phyloP scores from a whole-genome alignment of 2,797 vertebrate species.

The Remorina albescens region DNA sequence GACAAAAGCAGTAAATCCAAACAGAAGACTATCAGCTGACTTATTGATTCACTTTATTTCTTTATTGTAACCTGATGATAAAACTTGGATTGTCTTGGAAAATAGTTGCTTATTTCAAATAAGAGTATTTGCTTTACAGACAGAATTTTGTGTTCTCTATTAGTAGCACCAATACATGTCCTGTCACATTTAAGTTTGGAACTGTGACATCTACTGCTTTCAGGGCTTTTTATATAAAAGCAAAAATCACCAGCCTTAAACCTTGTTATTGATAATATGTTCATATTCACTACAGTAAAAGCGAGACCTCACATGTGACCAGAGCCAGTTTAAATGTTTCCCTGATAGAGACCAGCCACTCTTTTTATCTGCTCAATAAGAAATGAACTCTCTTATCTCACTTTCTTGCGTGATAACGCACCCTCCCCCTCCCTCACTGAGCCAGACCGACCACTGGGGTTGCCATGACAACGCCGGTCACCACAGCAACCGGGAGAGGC shows the following conservation, averaged over 20 bases:
- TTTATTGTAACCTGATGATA: background rate
- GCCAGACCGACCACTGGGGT: constrained; percentile 69
- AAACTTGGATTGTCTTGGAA: background rate
- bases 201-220: background rate
- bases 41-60: background rate
- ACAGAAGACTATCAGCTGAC: background rate
- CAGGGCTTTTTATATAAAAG: background rate
- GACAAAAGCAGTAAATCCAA: background rate
- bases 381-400: constrained; percentile 74
- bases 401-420: constrained; percentile 58
- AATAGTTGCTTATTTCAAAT: background rate
- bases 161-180: background rate
- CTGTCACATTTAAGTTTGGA: background rate
- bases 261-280: background rate
- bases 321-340: background rate
- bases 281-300: background rate
- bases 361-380: constrained; percentile 64
- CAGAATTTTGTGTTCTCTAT: too few relatives aligned
- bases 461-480: constrained; percentile 74
- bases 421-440: background rate
- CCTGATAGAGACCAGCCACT: constrained; percentile 33
- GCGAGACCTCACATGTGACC: background rate
- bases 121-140: background rate
- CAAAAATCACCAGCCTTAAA: too few relatives aligned
- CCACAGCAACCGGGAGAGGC: constrained; percentile 69